Conservation (phyloP, 2,888 invertebrate genomes). For the Euplexia lucipara region DNA sequence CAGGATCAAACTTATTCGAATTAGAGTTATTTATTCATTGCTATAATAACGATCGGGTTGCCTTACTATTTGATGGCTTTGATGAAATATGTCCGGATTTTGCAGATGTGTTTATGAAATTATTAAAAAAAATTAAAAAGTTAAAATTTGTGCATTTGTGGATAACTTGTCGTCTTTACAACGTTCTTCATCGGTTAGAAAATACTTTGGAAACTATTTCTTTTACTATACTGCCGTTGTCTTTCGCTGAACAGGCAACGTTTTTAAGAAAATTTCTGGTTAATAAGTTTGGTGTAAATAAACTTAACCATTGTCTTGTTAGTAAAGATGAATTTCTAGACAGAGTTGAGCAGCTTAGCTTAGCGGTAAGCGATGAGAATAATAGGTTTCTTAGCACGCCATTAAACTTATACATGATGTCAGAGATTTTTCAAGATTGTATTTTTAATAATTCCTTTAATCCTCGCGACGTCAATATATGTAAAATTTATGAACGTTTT, state of each 20-base stretch:
- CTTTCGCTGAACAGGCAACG: constrained; percentile 37
- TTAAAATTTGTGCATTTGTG: constrained; percentile 51
- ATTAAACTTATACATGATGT: constrained; percentile 57
- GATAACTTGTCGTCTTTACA: constrained; percentile 60
- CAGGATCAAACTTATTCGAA: constrained; percentile 40
- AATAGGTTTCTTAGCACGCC: constrained; percentile 52
- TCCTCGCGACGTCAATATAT: constrained; percentile 32
- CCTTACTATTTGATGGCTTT: constrained; percentile 59
- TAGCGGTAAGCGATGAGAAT: constrained; percentile 10
- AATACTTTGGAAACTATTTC: constrained; percentile 52
- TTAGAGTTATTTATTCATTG: constrained; percentile 47
- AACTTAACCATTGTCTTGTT: too few relatives aligned
- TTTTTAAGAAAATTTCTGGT: constrained; percentile 51
- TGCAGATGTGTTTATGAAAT: constrained; percentile 38
- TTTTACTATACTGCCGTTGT: constrained; percentile 49
- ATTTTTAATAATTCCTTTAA: constrained; percentile 23
- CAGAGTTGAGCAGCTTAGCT: constrained; percentile 6
- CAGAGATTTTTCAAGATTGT: constrained; percentile 48
- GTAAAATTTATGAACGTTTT: constrained; percentile 50
- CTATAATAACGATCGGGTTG: constrained; percentile 47
- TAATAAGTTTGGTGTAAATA: not conserved
- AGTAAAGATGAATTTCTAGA: too few relatives aligned
- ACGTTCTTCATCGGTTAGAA: constrained; percentile 55
- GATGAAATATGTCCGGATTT: constrained; percentile 65
- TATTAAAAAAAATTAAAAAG: constrained; percentile 42